Percentiles rank a stretch among this genome's conserved stretches.
phyloP scores from a whole-genome alignment of 2,113 vertebrate genomes.

The Notiomystis cincta region DNA sequence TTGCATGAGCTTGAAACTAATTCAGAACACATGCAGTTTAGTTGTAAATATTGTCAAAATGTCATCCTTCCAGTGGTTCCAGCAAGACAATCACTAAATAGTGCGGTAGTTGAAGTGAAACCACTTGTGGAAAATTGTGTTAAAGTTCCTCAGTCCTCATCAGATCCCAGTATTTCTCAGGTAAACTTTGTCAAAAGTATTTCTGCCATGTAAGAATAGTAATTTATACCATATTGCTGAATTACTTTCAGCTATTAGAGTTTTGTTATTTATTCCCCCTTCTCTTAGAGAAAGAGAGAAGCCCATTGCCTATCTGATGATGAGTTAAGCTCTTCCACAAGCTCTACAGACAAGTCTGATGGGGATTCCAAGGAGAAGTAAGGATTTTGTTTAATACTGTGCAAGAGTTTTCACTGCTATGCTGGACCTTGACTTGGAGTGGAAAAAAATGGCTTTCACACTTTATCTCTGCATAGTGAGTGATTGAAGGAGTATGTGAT shows the following conservation, averaged over 20 bases:
- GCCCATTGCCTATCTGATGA: slow-evolving; percentile 77
- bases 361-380: slow-evolving; percentile 84
- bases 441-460: background rate
- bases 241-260: background rate
- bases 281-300: slow-evolving; percentile 53
- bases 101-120: slow-evolving; percentile 58
- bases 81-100: slow-evolving; percentile 70
- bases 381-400: slow-evolving; percentile 23
- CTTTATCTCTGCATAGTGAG: background rate
- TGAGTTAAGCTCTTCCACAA: slow-evolving; percentile 88
- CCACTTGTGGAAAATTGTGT: slow-evolving; percentile 41
- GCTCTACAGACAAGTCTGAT: slow-evolving; percentile 90
- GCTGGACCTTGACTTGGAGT: background rate
- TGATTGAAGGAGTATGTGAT: background rate
- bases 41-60: slow-evolving; percentile 29
- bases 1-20: background rate
- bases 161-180: slow-evolving; percentile 63
- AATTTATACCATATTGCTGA: background rate
- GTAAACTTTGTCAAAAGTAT: slow-evolving; percentile 24
- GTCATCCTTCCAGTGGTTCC: slow-evolving; percentile 62
- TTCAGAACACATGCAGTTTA: background rate
- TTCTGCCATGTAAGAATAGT: background rate
- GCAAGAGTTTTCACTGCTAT: background rate
- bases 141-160: slow-evolving; percentile 63
- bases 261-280: background rate